Base-by-base conservation (phyloP, 2,888 invertebrate genomes). In the Lasioglossum zephyrum region DNA sequence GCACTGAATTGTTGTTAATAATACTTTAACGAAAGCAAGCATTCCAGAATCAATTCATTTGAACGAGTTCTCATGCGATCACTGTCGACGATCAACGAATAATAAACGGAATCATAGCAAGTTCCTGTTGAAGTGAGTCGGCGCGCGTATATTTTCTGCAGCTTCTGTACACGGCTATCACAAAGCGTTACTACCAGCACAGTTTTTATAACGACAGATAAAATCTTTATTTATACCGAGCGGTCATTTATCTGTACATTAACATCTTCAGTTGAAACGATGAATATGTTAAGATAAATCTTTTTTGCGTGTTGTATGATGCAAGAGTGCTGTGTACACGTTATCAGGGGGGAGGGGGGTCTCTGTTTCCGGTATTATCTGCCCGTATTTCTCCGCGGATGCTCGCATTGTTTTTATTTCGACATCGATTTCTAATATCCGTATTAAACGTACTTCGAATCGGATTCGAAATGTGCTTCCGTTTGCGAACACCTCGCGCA, bases 361-460 rank as follows among this genome's bases (percentile, higher is more conserved):
- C 6, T 47, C 41, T n/a, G 63, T 26, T 26, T 72, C 13, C 72
- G 16, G 26, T 26, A n/a, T 77, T 66, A 22, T 49, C 31, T 39
- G 69, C 18, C 39, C 36, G 69, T 31, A 63, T 63, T 63, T 63
- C 63, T 63, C 69, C 9, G 69, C 18, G n/a, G n/a, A 39, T n/a
- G 16, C n/a, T 39, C 22, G 9, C 16, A 22, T 18, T n/a, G 69
- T 77, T 69, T 26, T 47, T 47, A 44, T 60, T 75, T 72, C n/a
- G 11, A 53, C 72, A 18, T 73, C 41, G 76, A 80, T 80, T 73
- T 80, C 49, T 44, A 80, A 31, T 73, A 49, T 36, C 16, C 16
- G 57, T 63, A 53, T 49, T 66, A 76, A 47, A 66, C 22, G 36
- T 26, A 63, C n/a, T 76, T 80, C 60, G 26, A 36, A 77, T 66